Base-by-base conservation (phyloP, 2,888 invertebrate species). In the Galerucella pusilla region DNA sequence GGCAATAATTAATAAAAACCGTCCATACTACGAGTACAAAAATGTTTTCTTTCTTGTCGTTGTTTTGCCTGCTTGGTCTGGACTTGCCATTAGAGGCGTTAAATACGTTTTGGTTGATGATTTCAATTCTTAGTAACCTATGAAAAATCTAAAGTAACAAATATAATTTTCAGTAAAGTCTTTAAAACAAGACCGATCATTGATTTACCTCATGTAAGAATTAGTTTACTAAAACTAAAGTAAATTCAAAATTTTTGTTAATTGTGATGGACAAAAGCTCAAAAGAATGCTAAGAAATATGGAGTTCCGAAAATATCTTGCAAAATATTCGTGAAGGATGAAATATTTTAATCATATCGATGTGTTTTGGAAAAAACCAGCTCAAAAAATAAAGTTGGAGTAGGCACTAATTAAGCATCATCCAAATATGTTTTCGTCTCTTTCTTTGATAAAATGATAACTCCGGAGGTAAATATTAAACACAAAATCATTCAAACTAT, bases 121-220 rank as follows among this genome's bases (percentile, higher is more conserved):
- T 46, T 10, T 46, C 12, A 10, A 46, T 12, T 28, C 14, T 61
- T 35, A 10, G n/a, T 61, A 61, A 28, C 35, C 10, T 35, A 12
- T 35, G 12, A 2, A 25, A 61, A 35, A 25, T 14, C 61, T 28
- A 28, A 35, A 14, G 12, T 7, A 28, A 14, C 61, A 35, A 12
- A 28, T 28, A 35, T 42, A 42, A 42, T 42, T 42, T 42, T 64
- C 10, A 45, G 16, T 10, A 9, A 10, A n/a, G 64, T 46, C 64
- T 65, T 46, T 65, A 65, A 65, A 74, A 70, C 74, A 65, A 73
- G 66, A 70, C 66, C 66, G 28, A 74, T 57, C 2, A 16, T 6
- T 57, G 1, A 57, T 57, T 57, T 20, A 20, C 20, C 57, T 57
- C 20, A 10, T 16, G 16, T 57, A 20, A 2, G 16, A 57, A 57